Conservation (phyloP, 2,113 vertebrate species). For the Lagopus leucura region DNA sequence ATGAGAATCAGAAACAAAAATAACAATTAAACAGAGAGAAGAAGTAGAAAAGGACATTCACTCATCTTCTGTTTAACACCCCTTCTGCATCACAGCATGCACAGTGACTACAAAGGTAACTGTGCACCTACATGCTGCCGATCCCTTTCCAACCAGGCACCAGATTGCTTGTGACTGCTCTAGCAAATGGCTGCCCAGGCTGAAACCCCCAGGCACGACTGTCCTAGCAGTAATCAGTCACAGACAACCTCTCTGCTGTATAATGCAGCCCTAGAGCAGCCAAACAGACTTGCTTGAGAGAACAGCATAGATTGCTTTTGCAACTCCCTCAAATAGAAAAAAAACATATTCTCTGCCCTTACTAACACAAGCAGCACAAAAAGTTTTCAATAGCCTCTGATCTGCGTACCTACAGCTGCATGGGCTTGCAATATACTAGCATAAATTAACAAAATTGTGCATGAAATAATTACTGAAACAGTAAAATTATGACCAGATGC, state of each 20-base stretch:
- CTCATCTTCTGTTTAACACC: background rate
- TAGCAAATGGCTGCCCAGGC: background rate
- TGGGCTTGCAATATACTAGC: background rate
- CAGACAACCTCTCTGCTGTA: background rate
- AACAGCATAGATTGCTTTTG: background rate
- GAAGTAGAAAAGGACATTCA: background rate
- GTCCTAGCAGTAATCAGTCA: background rate
- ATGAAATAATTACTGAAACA: background rate
- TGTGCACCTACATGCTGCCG: background rate
- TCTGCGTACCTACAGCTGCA: background rate
- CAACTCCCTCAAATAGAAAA: background rate
- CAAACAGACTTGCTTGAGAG: background rate
- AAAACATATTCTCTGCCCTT: background rate
- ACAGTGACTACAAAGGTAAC: background rate
- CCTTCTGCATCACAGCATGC: background rate
- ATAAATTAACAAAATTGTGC: background rate
- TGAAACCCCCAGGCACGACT: fast-evolving
- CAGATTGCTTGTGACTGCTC: background rate
- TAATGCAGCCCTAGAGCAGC: background rate
- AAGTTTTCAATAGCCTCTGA: background rate
- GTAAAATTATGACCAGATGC: background rate
- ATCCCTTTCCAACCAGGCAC: background rate
- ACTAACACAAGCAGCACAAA: background rate
- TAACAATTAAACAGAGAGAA: background rate
- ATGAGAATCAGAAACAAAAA: background rate